Percentiles rank a stretch among this genome's conserved stretches.
Evolutionary conservation across 2,888 invertebrate species (phyloP).

Genomic region (Lasioglossum villosulum): DNA sequence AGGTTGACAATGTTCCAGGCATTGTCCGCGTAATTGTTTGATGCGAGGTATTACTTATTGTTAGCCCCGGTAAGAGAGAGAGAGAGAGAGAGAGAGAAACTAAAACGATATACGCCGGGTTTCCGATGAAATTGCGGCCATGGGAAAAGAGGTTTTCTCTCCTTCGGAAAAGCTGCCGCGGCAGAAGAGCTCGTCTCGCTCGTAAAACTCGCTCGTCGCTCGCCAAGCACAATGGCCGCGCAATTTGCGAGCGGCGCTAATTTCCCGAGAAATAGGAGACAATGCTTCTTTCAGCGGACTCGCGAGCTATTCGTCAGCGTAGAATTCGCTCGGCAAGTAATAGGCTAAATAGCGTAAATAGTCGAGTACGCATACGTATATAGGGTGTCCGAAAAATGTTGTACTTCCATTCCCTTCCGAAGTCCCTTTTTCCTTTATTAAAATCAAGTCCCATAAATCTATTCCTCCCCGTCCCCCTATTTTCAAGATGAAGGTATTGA

Average conservation of each 20-base stretch:
- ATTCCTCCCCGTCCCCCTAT: no score
- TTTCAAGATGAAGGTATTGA: no score
- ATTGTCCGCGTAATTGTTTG: not conserved
- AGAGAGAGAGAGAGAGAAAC: not conserved
- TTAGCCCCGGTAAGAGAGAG: not conserved
- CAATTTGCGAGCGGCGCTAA: slow-evolving; percentile 9
- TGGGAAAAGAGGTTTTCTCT: not conserved
- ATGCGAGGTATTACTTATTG: not conserved
- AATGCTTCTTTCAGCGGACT: not conserved
- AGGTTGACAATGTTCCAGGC: not conserved
- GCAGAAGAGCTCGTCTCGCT: not conserved
- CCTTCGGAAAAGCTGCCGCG: slow-evolving; percentile 1
- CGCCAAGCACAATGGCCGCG: not conserved
- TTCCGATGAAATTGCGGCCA: not conserved
- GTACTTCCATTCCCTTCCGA: not conserved
- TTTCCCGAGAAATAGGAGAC: slow-evolving; percentile 4
- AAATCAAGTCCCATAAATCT: no score
- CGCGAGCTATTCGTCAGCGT: not conserved
- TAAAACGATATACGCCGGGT: not conserved
- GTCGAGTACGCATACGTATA: not conserved
- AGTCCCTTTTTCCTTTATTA: no score
- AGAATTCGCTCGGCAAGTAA: not conserved
- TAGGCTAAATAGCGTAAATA: not conserved
- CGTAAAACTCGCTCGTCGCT: slow-evolving; percentile 4
- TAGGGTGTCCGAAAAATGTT: not conserved